Conservation (phyloP, 2,888 invertebrate species). For the Temnothorax rugatulus region DNA sequence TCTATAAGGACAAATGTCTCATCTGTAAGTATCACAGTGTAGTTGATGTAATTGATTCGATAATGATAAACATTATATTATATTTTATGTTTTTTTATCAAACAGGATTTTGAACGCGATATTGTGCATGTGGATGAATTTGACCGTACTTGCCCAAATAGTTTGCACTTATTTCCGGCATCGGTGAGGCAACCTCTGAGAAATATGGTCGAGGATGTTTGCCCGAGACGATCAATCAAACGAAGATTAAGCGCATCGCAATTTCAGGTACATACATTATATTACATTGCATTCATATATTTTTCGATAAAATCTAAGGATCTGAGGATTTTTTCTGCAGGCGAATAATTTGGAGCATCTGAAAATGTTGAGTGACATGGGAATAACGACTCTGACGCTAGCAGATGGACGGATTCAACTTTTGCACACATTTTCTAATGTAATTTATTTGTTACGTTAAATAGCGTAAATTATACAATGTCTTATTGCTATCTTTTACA, state of each 20-base stretch:
- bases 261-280: slow-evolving; percentile 87
- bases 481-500: background rate
- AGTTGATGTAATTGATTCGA: slow-evolving; percentile 41
- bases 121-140: slow-evolving; percentile 88
- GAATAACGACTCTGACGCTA: slow-evolving; percentile 95
- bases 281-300: slow-evolving; percentile 22
- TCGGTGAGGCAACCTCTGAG: slow-evolving; percentile 94
- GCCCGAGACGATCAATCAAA: slow-evolving; percentile 89
- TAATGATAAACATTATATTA: background rate
- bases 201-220: slow-evolving; percentile 94
- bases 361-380: slow-evolving; percentile 96
- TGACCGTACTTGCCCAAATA: slow-evolving; percentile 94
- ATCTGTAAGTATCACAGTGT: slow-evolving; percentile 82
- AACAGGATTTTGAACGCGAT: slow-evolving; percentile 82
- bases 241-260: slow-evolving; percentile 90
- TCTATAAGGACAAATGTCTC: slow-evolving; percentile 88
- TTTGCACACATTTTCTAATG: slow-evolving; percentile 95
- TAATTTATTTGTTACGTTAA: slow-evolving; percentile 84
- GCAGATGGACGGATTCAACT: slow-evolving; percentile 97
- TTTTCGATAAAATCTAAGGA: slow-evolving; percentile 2
- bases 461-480: slow-evolving; percentile 10
- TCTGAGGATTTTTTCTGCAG: slow-evolving; percentile 84
- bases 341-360: slow-evolving; percentile 96
- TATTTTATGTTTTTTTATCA: slow-evolving; percentile 45
- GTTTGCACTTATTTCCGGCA: slow-evolving; percentile 93